Evolutionary conservation across 2,113 vertebrate species (phyloP).

Genomic region (Genyomyrus donnyi): DNA sequence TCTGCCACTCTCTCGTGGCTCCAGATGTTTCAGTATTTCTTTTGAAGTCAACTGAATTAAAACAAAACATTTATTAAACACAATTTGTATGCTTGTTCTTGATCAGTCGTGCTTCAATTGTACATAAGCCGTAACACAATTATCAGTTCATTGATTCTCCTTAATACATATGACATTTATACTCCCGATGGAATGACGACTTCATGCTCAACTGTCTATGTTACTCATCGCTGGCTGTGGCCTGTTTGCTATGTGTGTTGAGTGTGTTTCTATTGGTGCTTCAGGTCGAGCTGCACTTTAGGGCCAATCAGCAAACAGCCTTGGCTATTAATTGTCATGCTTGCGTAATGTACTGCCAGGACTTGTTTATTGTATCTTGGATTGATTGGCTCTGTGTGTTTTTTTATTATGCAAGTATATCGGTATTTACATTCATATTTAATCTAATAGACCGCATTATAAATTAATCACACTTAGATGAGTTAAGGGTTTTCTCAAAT

Average conservation of each 20-base stretch:
- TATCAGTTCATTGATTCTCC: conserved; percentile 5
- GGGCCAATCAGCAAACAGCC: neutral
- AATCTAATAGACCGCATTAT: neutral
- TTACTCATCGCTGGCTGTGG: neutral
- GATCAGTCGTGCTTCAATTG: neutral
- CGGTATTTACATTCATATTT: neutral
- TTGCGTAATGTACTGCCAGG: neutral
- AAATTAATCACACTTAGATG: neutral
- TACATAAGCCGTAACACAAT: neutral
- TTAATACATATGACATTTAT: neutral
- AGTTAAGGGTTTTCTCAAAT: neutral
- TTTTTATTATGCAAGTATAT: neutral
- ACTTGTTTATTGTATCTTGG: neutral
- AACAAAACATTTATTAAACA: neutral
- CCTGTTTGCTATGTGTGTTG: neutral
- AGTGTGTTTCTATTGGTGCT: neutral
- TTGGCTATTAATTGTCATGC: neutral
- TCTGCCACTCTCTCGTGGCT: neutral
- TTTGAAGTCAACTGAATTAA: too few relatives aligned
- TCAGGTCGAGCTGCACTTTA: neutral
- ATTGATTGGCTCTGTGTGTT: neutral
- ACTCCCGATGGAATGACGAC: neutral
- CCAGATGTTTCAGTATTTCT: neutral
- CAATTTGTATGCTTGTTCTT: neutral
- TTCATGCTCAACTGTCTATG: neutral